Conservation (phyloP, 2,797 vertebrate genomes). For the Galago senegalensis region DNA sequence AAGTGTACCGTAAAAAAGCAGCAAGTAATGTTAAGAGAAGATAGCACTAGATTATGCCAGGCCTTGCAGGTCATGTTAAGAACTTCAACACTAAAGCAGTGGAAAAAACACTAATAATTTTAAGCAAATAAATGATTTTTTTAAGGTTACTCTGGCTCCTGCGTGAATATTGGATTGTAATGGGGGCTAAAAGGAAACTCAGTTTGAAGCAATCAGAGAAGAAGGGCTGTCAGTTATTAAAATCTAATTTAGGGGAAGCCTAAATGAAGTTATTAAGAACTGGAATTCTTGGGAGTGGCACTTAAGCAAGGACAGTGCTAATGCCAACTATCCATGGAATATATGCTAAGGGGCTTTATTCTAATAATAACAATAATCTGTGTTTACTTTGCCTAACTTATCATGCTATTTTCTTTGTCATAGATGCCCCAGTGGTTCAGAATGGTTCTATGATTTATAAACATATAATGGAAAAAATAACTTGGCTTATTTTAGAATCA, state of each 20-base stretch:
- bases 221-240: neutral
- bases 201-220: neutral
- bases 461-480: neutral
- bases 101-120: neutral
- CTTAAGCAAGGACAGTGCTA: neutral
- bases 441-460: neutral
- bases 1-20: neutral
- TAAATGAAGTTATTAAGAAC: neutral
- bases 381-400: neutral
- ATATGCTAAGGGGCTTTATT: neutral
- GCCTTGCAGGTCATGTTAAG: neutral
- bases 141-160: neutral
- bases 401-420: neutral
- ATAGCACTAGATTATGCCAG: neutral
- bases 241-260: neutral
- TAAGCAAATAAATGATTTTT: neutral
- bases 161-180: neutral
- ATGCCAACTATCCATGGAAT: neutral
- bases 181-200: neutral
- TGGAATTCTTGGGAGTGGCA: neutral
- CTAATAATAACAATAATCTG: neutral
- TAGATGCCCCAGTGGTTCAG: neutral
- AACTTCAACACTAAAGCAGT: neutral
- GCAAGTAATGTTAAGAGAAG: neutral
- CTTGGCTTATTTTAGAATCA: slow-evolving; percentile 32